Evolutionary conservation across 1,140 invertebrate species (phyloP), one percentile per base, ranked within the genome.

Genomic region (Drosophila pandora): DNA sequence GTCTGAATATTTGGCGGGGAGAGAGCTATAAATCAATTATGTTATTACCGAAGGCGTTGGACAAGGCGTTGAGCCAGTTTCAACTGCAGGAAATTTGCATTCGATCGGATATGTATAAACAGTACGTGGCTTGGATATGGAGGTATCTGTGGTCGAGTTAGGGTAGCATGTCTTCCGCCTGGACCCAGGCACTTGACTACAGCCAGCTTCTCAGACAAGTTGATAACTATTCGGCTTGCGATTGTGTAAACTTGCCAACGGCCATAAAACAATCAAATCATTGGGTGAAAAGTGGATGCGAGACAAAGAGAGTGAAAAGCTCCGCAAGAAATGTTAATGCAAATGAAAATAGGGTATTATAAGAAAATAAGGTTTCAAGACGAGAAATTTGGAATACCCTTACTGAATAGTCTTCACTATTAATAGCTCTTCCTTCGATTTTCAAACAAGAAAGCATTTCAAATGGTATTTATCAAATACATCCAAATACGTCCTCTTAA

Each of bases 161-260:
- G 43, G 17, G 8, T 32, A 49, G 17, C 55, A 21, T 22, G 55
- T 47, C 64, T 68, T 67, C 62, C 62, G 62, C 23, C 53, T 58
- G 65, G 37, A 65, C 2, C 68, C 43, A 74, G 72, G 57, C 81
- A 87, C 81, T 85, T 85, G 82, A 78, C 62, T 49, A 45, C 22
- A 41, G 59, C 49, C 56, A 52, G 61, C 71, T 84, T 61, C 73
- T 53, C n/a, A 47, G 63, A 69, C 65, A 81, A 72, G 63, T 80
- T 84, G 82, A 80, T 80, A 84, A 80, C 71, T 67, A 64, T 85
- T 68, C 63, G 48, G 43, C 23, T 25, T 43, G 54, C 64, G 55
- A 79, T 85, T 85, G 82, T 85, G 82, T 71, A 85, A 85, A 85
- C 59, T 67, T 57, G 78, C 82, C 83, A 61, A 65, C 47, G 78